phyloP scores from a whole-genome alignment of 2,888 invertebrate species.

The Caradrina kadenii region DNA sequence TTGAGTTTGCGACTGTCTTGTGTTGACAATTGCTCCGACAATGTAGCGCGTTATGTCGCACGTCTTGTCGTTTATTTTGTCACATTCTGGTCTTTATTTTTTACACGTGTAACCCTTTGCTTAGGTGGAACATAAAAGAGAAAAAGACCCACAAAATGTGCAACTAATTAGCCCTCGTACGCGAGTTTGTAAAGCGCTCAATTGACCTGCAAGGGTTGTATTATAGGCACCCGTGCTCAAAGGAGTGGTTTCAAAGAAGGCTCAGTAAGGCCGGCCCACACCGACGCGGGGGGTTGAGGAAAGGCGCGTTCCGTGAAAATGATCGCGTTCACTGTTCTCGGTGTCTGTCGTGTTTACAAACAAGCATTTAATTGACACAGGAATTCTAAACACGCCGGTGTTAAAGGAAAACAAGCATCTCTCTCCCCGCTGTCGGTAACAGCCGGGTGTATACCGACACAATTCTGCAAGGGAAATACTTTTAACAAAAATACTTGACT shows the following conservation, averaged over 20 bases:
- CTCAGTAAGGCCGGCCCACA: conserved; percentile 44
- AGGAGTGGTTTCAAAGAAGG: conserved; percentile 75
- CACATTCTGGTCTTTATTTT: conserved; percentile 32
- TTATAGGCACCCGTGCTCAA: conserved; percentile 65
- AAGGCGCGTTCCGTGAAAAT: conserved; percentile 81
- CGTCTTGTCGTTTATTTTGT: conserved; percentile 10
- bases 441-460: conserved; percentile 52
- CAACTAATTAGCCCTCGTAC: conserved; percentile 53
- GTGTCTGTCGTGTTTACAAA: conserved; percentile 85
- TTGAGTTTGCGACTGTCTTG: conserved; percentile 43
- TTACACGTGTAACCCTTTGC: conserved; percentile 25
- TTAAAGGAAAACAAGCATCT: conserved; percentile 80
- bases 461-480: conserved; percentile 62
- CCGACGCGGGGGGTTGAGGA: conserved; percentile 66
- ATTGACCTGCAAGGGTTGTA: conserved; percentile 68
- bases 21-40: conserved; percentile 43
- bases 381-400: conserved; percentile 84
- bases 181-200: conserved; percentile 56
- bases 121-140: conserved; percentile 14
- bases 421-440: conserved; percentile 68
- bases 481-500: conserved; percentile 32
- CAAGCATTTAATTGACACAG: conserved; percentile 84
- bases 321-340: conserved; percentile 73
- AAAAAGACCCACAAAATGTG: conserved; percentile 35
- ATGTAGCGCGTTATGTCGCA: conserved; percentile 14